Evolutionary conservation across 2,797 vertebrate genomes (phyloP), one percentile per base, ranked within the genome.

Genomic region (Amblyraja radiata): DNA sequence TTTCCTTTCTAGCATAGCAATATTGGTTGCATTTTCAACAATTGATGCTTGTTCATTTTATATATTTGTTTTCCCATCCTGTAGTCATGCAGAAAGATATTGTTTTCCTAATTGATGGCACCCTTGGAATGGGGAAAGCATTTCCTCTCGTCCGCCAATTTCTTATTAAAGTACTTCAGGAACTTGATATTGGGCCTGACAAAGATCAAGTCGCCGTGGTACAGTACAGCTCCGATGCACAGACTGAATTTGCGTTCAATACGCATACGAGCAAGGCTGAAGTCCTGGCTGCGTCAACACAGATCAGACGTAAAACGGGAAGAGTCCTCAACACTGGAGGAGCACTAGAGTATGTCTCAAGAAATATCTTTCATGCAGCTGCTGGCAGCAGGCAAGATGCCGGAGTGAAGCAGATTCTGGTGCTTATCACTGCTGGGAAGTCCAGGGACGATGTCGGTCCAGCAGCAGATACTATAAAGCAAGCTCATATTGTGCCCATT

Each of bases 81-180:
- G n/a, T 14, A 68, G 84, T n/a, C n/a, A 68, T 63, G 84, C 39
- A 46, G 63, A 25, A 32, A 68, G 84, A 88, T 68, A 94, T 97
- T 93, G 96, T 97, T 93, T 97, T 97, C 96, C 95, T 97, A 90
- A 94, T 97, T 95, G 96, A 97, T 95, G 96, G 96, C 83, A 96
- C 96, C 0, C 95, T 97, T 93, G 95, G 94, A 93, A 96, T 96
- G 93, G 95, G 96, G 96, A 97, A 96, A 94, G 96, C 95, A 93
- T 93, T 97, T 63, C 96, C 96, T 93, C 96, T 95, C 93, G 94
- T 97, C 93, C 95, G 96, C 93, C 95, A 96, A 93, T 97, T 96
- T 94, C 95, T 97, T 94, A 93, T 95, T 95, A 96, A 95, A 96
- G 96, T 96, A 95, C 94, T 93, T 93, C 94, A 96, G 93, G 94